These are phyloP conservation scores for Eupeodes latifasciatus DNA, from an alignment of 2,888 invertebrate genomes.

Conservation along the genomic window DNA sequence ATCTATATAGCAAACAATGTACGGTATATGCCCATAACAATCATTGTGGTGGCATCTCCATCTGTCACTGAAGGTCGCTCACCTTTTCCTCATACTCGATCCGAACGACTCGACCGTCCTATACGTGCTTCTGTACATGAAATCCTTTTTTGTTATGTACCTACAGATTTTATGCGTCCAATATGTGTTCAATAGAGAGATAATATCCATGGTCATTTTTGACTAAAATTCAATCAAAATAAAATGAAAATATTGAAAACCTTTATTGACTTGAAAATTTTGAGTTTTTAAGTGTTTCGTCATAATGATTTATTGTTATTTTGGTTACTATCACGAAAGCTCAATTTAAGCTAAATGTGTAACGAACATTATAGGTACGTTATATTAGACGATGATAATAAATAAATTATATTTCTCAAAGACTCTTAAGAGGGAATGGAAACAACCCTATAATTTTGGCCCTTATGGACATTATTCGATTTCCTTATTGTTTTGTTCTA, in stretches of 20 bases:
- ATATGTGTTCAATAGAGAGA: background rate
- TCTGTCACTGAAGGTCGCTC: conserved; percentile 63
- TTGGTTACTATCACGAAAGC: no score
- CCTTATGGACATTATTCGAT: conserved; percentile 30
- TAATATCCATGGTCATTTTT: conserved; percentile 42
- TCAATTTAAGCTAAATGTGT: background rate
- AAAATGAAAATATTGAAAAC: conserved; percentile 2
- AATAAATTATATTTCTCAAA: conserved; percentile 11
- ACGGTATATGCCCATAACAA: conserved; percentile 25
- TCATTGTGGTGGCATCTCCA: conserved; percentile 3
- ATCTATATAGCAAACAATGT: background rate
- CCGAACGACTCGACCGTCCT: no score
- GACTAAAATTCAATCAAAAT: conserved; percentile 17
- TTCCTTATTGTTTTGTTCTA: conserved; percentile 25
- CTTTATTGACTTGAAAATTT: background rate
- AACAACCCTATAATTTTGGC: conserved; percentile 34
- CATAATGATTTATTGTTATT: background rate
- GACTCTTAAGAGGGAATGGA: conserved; percentile 17
- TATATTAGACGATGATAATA: background rate
- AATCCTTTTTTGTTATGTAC: background rate
- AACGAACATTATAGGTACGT: no score
- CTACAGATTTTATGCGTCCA: conserved; percentile 2
- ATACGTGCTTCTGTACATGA: no score
- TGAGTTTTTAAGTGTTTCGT: background rate
- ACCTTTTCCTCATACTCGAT: conserved; percentile 38